Percentiles rank a stretch among this genome's conserved stretches.
Evolutionary conservation across 2,888 invertebrate species (phyloP).

Genomic region (Leptothorax acervorum): DNA sequence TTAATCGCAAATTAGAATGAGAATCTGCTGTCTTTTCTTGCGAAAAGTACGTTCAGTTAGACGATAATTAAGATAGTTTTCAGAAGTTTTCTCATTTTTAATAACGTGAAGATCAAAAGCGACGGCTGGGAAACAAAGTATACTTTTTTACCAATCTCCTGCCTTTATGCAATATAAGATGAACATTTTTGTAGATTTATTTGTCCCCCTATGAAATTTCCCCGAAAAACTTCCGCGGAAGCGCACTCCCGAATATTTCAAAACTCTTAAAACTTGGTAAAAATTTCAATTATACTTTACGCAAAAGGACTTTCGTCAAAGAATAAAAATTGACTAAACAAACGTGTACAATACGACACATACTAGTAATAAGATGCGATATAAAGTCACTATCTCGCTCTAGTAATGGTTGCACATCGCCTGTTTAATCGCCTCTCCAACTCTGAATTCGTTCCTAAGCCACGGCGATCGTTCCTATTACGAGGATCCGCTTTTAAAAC

Average conservation of each 20-base stretch:
- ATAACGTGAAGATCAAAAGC: conserved; percentile 47
- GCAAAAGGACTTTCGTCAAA: background rate
- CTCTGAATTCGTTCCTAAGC: conserved; percentile 42
- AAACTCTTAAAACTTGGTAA: conserved; percentile 18
- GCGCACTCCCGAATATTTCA: conserved; percentile 15
- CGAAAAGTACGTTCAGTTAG: conserved; percentile 64
- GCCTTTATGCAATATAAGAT: conserved; percentile 4
- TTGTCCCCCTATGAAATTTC: conserved; percentile 15
- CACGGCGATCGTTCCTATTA: conserved; percentile 43
- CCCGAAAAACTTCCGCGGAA: conserved; percentile 20
- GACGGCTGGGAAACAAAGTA: conserved; percentile 4
- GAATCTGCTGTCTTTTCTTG: background rate
- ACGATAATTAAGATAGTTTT: conserved; percentile 75
- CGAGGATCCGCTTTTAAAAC: conserved; percentile 49
- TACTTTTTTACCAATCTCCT: background rate
- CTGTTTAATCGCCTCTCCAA: conserved; percentile 25
- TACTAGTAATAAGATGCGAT: background rate
- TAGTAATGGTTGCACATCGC: conserved; percentile 9
- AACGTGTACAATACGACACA: background rate
- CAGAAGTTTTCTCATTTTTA: conserved; percentile 22
- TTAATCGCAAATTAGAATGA: background rate
- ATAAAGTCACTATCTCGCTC: conserved; percentile 16
- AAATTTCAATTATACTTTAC: conserved; percentile 11
- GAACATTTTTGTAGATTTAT: conserved; percentile 41
- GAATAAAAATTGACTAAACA: conserved; percentile 1